These are phyloP conservation scores for Oxygymnocypris stewartii DNA, from an alignment of 2,113 vertebrate species.

Conservation along the genomic window DNA sequence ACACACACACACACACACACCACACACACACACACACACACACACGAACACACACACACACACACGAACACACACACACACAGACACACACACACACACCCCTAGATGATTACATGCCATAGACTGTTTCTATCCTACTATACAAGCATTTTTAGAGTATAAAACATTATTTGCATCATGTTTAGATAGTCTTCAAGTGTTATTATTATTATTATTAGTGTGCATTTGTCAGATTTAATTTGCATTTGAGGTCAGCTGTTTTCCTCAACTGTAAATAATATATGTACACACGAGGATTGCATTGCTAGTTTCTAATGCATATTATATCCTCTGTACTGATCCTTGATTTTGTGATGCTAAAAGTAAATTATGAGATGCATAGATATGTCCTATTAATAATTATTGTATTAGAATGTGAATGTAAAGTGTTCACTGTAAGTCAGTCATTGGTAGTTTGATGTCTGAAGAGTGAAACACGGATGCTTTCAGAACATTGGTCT, in stretches of 20 bases:
- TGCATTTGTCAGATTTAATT: background rate
- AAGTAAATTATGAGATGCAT: too few relatives aligned
- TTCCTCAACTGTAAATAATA: background rate
- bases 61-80: too few relatives aligned
- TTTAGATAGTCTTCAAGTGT: background rate
- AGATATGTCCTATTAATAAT: background rate
- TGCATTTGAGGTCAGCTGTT: background rate
- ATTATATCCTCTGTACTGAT: background rate
- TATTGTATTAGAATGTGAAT: background rate
- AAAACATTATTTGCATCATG: background rate
- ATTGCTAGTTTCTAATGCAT: background rate
- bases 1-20: too few relatives aligned
- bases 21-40: too few relatives aligned
- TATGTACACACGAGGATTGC: background rate
- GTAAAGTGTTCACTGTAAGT: background rate
- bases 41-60: too few relatives aligned
- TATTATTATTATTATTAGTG: too few relatives aligned
- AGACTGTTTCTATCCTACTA: background rate
- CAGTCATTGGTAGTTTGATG: background rate
- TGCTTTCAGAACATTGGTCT: background rate
- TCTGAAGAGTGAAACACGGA: background rate
- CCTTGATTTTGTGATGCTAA: too few relatives aligned
- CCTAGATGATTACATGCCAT: too few relatives aligned
- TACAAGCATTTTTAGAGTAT: background rate
- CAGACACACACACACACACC: too few relatives aligned